These are phyloP conservation scores for Trimorus sp. DNA, from an alignment of 2,888 invertebrate genomes.

Conservation along the genomic window DNA sequence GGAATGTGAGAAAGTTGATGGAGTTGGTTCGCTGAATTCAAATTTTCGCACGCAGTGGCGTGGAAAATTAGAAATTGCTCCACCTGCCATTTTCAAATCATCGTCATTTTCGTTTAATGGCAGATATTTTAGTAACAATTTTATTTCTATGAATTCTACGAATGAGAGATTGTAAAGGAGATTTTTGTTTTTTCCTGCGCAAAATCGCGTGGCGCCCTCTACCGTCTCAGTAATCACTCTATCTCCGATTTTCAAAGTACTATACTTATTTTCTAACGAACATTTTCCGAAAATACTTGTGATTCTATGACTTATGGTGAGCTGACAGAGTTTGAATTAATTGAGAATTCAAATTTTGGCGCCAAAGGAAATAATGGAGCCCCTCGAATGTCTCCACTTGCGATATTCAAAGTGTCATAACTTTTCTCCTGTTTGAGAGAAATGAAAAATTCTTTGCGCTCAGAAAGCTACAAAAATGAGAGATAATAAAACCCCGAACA, in stretches of 20 bases:
- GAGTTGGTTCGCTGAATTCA: not conserved
- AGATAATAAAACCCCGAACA: not conserved
- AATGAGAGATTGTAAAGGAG: constrained; percentile 1
- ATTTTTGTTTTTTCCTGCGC: not conserved
- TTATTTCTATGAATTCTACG: not conserved
- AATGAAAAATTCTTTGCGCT: not conserved
- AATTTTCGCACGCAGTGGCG: not conserved
- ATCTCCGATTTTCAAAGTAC: too few relatives aligned
- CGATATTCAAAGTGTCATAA: constrained; percentile 12
- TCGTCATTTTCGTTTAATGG: not conserved
- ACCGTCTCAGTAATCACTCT: too few relatives aligned
- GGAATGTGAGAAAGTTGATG: too few relatives aligned
- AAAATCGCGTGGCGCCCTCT: too few relatives aligned
- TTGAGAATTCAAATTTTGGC: too few relatives aligned
- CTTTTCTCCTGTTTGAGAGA: not conserved
- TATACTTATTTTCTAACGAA: too few relatives aligned
- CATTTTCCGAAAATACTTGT: too few relatives aligned
- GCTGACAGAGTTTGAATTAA: too few relatives aligned
- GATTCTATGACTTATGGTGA: too few relatives aligned
- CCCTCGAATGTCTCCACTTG: not conserved
- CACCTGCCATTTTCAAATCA: constrained; percentile 14
- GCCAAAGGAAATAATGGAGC: not conserved
- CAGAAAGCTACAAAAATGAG: not conserved
- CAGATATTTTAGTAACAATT: not conserved
- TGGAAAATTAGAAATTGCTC: not conserved